These are phyloP conservation scores for Tetrao urogallus DNA, from an alignment of 2,113 vertebrate species.

Conservation along the genomic window DNA sequence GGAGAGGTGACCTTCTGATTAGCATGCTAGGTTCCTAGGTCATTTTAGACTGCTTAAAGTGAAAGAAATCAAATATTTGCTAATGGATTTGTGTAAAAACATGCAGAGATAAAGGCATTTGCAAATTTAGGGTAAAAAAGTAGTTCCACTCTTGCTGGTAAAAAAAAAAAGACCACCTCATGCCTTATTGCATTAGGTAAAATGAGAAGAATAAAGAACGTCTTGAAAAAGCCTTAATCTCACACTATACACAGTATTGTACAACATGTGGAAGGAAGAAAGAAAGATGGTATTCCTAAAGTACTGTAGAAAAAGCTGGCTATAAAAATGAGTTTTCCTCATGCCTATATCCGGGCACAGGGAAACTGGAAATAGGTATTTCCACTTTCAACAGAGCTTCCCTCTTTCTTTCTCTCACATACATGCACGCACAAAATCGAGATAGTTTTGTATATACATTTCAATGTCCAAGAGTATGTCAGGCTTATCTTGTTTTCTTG, in stretches of 20 bases:
- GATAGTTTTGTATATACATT: not conserved
- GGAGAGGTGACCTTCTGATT: not conserved
- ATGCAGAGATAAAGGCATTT: not conserved
- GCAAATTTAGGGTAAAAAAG: not conserved
- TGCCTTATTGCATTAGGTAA: not conserved
- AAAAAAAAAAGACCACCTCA: not conserved
- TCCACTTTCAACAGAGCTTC: not conserved
- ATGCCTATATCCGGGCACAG: not conserved
- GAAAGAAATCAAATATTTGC: not conserved
- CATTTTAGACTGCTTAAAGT: not conserved
- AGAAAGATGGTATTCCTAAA: not conserved
- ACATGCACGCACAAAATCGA: not conserved
- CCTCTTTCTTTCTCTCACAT: not conserved
- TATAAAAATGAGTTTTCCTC: not conserved
- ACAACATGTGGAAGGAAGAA: not conserved
- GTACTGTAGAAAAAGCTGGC: not conserved
- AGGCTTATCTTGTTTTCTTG: not conserved
- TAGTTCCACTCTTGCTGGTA: not conserved
- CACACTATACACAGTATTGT: not conserved
- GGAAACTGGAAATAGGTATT: not conserved
- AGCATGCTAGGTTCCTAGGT: not conserved
- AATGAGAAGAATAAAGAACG: conserved; percentile 13
- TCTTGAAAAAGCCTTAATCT: conserved; percentile 9
- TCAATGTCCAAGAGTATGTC: not conserved
- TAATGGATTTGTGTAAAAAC: not conserved